These are phyloP conservation scores for Trogon melanurus DNA, from an alignment of 2,113 vertebrate genomes.

Conservation along the genomic window DNA sequence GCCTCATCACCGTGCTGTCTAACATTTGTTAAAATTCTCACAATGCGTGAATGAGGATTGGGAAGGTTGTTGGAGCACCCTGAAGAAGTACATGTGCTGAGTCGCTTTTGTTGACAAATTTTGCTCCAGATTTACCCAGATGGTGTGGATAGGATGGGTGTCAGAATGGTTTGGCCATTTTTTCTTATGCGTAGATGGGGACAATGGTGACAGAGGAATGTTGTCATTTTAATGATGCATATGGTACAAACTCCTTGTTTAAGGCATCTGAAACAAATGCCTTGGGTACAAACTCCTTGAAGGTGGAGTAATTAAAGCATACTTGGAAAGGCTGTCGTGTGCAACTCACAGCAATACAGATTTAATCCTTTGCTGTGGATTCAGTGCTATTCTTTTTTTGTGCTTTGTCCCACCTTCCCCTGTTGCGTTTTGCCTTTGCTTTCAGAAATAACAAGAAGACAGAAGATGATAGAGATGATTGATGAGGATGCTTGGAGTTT, in stretches of 20 bases:
- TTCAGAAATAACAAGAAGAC: neutral
- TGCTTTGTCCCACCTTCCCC: neutral
- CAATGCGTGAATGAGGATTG: neutral
- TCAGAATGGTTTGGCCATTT: neutral
- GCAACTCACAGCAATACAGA: neutral
- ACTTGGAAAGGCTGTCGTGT: neutral
- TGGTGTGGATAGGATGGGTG: neutral
- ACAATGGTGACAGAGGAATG: neutral
- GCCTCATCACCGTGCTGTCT: neutral
- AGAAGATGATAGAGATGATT: neutral
- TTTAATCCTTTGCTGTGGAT: neutral
- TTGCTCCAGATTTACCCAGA: neutral
- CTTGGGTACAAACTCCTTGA: neutral
- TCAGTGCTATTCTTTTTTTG: neutral
- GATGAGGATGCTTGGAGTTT: rapidly evolving
- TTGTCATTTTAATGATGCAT: neutral
- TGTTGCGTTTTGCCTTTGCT: neutral
- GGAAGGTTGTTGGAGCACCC: neutral
- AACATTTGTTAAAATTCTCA: neutral
- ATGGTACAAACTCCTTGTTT: no score
- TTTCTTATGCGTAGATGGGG: neutral
- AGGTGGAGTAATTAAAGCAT: neutral
- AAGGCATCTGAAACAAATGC: no score
- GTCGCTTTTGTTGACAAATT: rapidly evolving
- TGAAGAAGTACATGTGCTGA: rapidly evolving